Evolutionary conservation across 2,113 vertebrate species (phyloP).

Genomic region (Chlorocebus sabaeus): DNA sequence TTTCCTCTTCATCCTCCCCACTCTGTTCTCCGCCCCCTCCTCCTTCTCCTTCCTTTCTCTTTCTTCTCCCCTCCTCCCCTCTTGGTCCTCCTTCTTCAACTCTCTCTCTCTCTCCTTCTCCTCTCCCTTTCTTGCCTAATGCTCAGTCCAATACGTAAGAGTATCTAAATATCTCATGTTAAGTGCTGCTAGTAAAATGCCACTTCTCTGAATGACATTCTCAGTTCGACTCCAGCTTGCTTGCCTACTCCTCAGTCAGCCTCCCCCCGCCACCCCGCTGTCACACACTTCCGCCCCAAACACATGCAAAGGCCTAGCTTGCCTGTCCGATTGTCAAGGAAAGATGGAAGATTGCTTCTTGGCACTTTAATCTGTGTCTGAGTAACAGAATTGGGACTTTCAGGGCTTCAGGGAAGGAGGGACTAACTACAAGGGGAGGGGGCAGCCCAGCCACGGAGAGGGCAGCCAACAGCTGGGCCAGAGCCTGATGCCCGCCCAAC

Average conservation of each 20-base stretch:
- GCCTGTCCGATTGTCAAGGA: conserved; percentile 33
- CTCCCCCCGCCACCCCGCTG: too few relatives aligned
- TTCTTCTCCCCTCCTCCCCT: rapidly evolving
- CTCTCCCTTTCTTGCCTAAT: conserved; percentile 13
- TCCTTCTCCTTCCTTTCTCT: rapidly evolving
- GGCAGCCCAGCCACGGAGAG: not conserved
- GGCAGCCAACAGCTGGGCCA: rapidly evolving
- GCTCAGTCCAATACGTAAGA: not conserved
- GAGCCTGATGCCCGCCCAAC: not conserved
- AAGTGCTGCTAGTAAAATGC: not conserved
- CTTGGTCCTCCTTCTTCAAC: too few relatives aligned
- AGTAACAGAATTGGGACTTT: not conserved
- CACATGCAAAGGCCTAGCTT: not conserved
- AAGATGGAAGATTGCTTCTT: conserved; percentile 32
- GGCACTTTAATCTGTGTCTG: not conserved
- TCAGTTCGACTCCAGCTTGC: not conserved
- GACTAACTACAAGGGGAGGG: not conserved
- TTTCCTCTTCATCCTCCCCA: too few relatives aligned
- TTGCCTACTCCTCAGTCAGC: not conserved
- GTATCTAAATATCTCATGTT: not conserved
- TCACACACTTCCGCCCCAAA: not conserved
- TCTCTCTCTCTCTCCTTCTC: not conserved
- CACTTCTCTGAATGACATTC: not conserved
- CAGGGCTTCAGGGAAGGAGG: conserved; percentile 44
- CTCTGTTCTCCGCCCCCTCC: rapidly evolving